phyloP scores from a whole-genome alignment of 2,797 vertebrate species.

The Botia kubotai region DNA sequence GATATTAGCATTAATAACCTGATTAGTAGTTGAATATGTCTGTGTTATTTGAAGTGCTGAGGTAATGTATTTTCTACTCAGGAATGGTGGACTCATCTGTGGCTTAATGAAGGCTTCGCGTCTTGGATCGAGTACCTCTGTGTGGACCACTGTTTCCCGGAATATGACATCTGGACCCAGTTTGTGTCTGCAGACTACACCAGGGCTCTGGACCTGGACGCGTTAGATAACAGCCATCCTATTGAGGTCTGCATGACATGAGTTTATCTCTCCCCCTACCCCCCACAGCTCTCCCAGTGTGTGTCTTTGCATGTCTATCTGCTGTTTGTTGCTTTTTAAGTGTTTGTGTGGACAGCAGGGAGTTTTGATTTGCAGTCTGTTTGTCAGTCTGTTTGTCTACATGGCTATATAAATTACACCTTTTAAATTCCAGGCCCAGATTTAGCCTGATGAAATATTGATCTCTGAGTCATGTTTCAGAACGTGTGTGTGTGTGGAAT shows the following conservation, averaged over 20 bases:
- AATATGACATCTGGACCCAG: conserved; percentile 99
- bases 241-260: conserved; percentile 84
- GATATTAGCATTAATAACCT: too few species aligned
- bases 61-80: conserved; percentile 62
- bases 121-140: conserved; percentile 99
- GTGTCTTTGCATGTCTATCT: background rate
- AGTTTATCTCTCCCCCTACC: background rate
- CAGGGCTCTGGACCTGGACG: conserved; percentile 94
- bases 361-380: conserved; percentile 29
- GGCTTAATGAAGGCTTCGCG: conserved; percentile 98
- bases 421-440: conserved; percentile 34
- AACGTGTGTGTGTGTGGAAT: conserved; percentile 5
- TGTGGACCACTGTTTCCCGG: conserved; percentile 98
- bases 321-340: conserved; percentile 32
- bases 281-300: background rate
- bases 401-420: conserved; percentile 25
- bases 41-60: conserved; percentile 1
- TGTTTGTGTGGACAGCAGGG: conserved; percentile 16
- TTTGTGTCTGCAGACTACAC: conserved; percentile 98
- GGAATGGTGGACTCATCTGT: conserved; percentile 99
- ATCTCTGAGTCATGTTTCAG: conserved; percentile 34
- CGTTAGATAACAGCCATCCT: conserved; percentile 97
- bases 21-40: background rate
- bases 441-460: conserved; percentile 41
- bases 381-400: conserved; percentile 32